phyloP scores from a whole-genome alignment of 2,113 vertebrate genomes.

The Notarius lentiginosus region DNA sequence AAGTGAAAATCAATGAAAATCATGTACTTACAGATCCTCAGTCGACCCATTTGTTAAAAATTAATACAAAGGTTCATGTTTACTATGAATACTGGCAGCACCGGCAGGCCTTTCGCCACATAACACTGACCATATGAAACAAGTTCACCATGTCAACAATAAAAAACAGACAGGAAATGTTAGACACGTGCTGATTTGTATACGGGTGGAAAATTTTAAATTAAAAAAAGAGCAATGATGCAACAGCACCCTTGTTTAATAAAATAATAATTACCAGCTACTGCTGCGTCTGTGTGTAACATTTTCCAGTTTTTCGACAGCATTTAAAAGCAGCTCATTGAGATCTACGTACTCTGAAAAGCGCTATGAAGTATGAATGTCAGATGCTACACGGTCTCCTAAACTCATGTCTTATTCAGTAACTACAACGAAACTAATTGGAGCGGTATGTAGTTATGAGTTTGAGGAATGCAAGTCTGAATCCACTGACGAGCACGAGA shows the following conservation, averaged over 20 bases:
- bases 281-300: not conserved
- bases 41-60: not conserved
- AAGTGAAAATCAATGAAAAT: not conserved
- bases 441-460: not conserved
- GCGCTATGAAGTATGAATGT: not conserved
- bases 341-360: not conserved
- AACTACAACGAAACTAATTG: not conserved
- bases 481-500: not conserved
- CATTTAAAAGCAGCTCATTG: not conserved
- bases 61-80: not conserved
- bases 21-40: not conserved
- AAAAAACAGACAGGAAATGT: not conserved
- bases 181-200: not conserved
- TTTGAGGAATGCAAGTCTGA: not conserved
- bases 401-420: not conserved
- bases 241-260: not conserved
- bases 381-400: not conserved
- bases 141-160: slow-evolving; percentile 12
- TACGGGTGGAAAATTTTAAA: not conserved
- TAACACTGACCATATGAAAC: not conserved
- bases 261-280: not conserved
- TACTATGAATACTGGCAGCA: slow-evolving; percentile 1
- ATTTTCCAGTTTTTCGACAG: not conserved
- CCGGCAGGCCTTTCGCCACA: not conserved
- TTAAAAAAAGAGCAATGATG: not conserved